Evolutionary conservation across 2,797 vertebrate genomes (phyloP).

Genomic region (Sphenodon punctatus): DNA sequence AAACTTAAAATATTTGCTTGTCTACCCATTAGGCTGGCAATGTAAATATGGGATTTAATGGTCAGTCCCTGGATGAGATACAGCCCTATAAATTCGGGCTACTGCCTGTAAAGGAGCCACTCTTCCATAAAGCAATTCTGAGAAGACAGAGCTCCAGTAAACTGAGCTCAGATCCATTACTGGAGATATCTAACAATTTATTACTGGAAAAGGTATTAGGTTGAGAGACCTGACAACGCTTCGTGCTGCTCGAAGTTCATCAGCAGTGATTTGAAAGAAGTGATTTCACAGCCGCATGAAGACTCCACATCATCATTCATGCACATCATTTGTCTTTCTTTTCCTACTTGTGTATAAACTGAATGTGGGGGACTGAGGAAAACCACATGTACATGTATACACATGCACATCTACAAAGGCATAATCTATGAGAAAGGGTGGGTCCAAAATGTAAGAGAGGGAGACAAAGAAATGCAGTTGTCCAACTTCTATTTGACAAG

Average conservation of each 20-base stretch:
- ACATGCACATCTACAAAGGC: no score
- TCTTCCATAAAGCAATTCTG: slow-evolving; percentile 57
- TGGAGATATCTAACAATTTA: slow-evolving; percentile 31
- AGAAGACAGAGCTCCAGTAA: slow-evolving; percentile 65
- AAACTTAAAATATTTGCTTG: slow-evolving; percentile 36
- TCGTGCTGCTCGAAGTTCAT: slow-evolving; percentile 56
- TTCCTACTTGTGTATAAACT: no score
- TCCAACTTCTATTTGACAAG: no score
- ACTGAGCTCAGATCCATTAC: slow-evolving; percentile 69
- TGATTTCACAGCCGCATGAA: slow-evolving; percentile 49
- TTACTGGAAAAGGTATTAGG: slow-evolving; percentile 62
- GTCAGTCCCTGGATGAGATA: slow-evolving; percentile 39
- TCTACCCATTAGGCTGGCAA: slow-evolving; percentile 55
- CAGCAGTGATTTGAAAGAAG: slow-evolving; percentile 52
- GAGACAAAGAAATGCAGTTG: no score
- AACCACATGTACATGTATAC: slow-evolving; percentile 18
- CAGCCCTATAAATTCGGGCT: slow-evolving; percentile 47
- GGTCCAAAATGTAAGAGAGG: no score
- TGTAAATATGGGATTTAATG: slow-evolving; percentile 50
- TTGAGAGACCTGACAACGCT: slow-evolving; percentile 38
- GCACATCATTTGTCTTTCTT: slow-evolving; percentile 18
- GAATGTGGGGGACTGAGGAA: background rate
- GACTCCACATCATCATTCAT: slow-evolving; percentile 5
- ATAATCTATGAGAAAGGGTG: slow-evolving; percentile 25
- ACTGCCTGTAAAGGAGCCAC: slow-evolving; percentile 44